Evolutionary conservation across 2,797 vertebrate species (phyloP).

Genomic region (Acipenser oxyrinchus): DNA sequence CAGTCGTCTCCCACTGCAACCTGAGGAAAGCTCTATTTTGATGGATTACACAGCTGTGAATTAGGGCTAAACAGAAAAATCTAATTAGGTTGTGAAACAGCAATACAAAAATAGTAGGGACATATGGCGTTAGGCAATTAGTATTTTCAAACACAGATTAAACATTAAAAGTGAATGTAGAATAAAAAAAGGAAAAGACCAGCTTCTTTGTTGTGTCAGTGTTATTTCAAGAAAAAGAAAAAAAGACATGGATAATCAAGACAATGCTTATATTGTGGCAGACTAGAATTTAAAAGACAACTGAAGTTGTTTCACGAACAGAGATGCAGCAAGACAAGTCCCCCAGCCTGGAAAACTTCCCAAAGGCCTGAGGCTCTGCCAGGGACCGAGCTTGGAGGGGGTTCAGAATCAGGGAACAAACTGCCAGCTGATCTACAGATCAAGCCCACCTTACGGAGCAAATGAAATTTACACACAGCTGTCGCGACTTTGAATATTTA

Average conservation of each 20-base stretch:
- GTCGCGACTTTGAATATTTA: too few species aligned
- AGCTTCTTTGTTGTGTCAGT: slow-evolving; percentile 38
- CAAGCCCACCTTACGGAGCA: too few species aligned
- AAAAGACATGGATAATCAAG: slow-evolving; percentile 24
- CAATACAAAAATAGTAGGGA: slow-evolving; percentile 41
- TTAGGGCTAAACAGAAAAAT: slow-evolving; percentile 39
- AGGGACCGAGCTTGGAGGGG: too few species aligned
- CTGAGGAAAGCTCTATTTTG: slow-evolving; percentile 30
- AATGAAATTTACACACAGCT: too few species aligned
- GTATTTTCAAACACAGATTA: slow-evolving; percentile 57
- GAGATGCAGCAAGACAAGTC: slow-evolving; percentile 14
- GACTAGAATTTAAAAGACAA: slow-evolving; percentile 29
- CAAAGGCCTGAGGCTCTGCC: too few species aligned
- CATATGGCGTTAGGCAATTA: slow-evolving; percentile 61
- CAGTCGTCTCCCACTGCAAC: neutral
- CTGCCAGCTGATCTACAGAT: too few species aligned
- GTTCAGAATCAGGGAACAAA: too few species aligned
- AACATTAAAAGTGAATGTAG: slow-evolving; percentile 38
- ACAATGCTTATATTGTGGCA: slow-evolving; percentile 40
- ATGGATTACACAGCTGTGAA: slow-evolving; percentile 47
- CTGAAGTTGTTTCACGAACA: slow-evolving; percentile 32
- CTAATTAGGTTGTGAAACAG: slow-evolving; percentile 52
- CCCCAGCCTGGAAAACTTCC: too few species aligned
- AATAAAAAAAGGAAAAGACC: slow-evolving; percentile 32
- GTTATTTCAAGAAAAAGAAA: slow-evolving; percentile 48